phyloP scores from a whole-genome alignment of 2,797 vertebrate genomes.

The Falco columbarius region DNA sequence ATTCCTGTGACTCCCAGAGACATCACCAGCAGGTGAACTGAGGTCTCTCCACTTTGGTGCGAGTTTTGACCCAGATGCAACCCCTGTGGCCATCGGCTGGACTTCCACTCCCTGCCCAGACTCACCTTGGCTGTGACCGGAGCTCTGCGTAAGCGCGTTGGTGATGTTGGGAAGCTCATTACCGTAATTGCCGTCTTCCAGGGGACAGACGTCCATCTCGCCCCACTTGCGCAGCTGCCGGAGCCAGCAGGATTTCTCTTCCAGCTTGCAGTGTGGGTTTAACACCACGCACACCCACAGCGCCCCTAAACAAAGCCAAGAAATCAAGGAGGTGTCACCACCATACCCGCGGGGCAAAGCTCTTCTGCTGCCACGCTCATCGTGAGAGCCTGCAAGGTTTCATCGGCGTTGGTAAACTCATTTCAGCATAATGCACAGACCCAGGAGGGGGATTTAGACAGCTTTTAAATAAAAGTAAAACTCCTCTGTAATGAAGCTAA shows the following conservation, averaged over 20 bases:
- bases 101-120: not conserved
- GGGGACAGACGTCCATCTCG: slow-evolving; percentile 94
- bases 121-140: slow-evolving; percentile 89
- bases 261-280: slow-evolving; percentile 96
- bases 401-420: slow-evolving; percentile 12
- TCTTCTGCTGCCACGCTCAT: rapidly evolving
- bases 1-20: not conserved
- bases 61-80: not conserved
- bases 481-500: slow-evolving; percentile 58
- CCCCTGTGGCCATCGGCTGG: not conserved
- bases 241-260: slow-evolving; percentile 94
- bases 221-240: slow-evolving; percentile 96
- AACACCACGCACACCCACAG: slow-evolving; percentile 98
- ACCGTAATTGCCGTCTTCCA: slow-evolving; percentile 97
- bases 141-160: slow-evolving; percentile 92
- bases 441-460: slow-evolving; percentile 45
- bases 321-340: slow-evolving; percentile 33
- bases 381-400: not conserved
- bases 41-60: not conserved
- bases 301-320: slow-evolving; percentile 84
- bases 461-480: slow-evolving; percentile 56
- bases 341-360: rapidly evolving
- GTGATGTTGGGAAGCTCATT: slow-evolving; percentile 97
- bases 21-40: not conserved
- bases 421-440: not conserved